Percentiles rank a stretch among this genome's conserved stretches.
Conservation (phyloP, 2,797 vertebrate species). For the Sebastolobus altivelis region DNA sequence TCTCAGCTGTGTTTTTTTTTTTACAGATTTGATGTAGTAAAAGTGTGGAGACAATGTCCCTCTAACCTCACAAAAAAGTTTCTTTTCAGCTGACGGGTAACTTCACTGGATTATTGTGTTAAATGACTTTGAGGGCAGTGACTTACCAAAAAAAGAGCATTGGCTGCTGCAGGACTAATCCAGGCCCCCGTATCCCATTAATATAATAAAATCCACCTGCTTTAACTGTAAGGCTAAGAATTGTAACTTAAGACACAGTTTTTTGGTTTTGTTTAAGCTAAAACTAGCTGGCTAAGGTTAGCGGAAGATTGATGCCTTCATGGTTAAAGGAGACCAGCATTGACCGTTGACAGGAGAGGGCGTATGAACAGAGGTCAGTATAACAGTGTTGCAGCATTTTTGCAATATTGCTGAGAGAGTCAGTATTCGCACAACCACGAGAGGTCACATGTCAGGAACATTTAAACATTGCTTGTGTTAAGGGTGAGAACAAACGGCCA, state of each 20-base stretch:
- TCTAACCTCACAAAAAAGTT: constrained; percentile 3
- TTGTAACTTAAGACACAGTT: background rate
- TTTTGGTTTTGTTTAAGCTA: too few relatives aligned
- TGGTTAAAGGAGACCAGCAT: background rate
- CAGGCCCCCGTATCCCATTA: fast-evolving
- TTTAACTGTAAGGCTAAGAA: background rate
- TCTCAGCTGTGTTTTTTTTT: background rate
- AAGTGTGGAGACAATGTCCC: background rate
- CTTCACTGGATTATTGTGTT: background rate
- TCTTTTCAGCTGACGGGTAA: background rate
- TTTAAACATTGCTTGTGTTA: background rate
- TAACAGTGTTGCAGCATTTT: background rate
- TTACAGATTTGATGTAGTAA: constrained; percentile 7
- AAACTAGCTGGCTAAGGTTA: background rate
- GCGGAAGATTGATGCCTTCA: too few relatives aligned
- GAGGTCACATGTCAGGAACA: background rate
- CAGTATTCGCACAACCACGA: background rate
- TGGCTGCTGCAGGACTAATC: background rate
- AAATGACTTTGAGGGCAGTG: background rate
- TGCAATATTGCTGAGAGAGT: background rate
- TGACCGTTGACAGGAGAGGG: background rate
- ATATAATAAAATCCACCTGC: background rate
- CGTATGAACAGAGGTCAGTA: background rate
- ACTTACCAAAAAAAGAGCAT: background rate
- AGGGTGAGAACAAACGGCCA: background rate